Evolutionary conservation across 2,113 vertebrate species (phyloP).

Genomic region (Sigmodon hispidus): DNA sequence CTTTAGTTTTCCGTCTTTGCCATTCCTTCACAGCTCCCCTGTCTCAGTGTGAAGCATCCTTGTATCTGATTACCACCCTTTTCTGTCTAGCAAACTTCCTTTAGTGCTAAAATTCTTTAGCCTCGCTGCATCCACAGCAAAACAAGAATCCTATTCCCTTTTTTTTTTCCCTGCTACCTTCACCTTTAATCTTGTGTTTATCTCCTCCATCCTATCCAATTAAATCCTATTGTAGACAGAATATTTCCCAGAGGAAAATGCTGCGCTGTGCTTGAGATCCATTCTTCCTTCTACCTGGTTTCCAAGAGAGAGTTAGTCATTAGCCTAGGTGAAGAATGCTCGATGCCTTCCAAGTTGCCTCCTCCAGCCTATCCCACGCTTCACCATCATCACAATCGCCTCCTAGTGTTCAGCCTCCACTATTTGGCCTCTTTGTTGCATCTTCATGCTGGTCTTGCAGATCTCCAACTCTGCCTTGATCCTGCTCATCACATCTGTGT

Average conservation of each 20-base stretch:
- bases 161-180: neutral
- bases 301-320: neutral
- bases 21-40: neutral
- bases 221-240: neutral
- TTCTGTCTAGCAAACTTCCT: neutral
- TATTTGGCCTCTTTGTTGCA: neutral
- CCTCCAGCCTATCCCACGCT: neutral
- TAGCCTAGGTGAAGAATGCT: neutral
- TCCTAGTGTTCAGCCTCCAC: neutral
- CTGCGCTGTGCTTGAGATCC: neutral
- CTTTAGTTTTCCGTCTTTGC: neutral
- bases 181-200: neutral
- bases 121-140: neutral
- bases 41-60: neutral
- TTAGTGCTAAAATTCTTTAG: neutral
- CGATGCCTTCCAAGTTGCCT: neutral
- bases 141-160: too few relatives aligned
- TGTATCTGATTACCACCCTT: rapidly evolving
- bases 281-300: neutral
- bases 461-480: neutral
- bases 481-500: too few relatives aligned
- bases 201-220: neutral
- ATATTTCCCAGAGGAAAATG: neutral
- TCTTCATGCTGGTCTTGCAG: neutral
- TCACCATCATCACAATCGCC: neutral